Base-by-base conservation (phyloP, 2,113 vertebrate species). In the Coturnix japonica region DNA sequence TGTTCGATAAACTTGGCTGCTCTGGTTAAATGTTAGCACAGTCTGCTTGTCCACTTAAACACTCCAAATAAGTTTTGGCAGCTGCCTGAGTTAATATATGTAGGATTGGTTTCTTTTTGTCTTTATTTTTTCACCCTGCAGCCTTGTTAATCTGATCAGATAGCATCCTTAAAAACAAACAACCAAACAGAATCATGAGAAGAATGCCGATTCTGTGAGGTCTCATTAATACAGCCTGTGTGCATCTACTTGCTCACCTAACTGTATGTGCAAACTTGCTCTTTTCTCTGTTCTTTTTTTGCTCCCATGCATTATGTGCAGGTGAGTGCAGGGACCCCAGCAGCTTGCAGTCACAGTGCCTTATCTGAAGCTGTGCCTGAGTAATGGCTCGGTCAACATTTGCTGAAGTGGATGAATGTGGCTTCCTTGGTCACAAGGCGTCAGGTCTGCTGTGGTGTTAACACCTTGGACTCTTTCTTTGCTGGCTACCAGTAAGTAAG, bases 321-420 rank as follows among this genome's bases (percentile, higher is more conserved):
- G 75, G 37, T 21, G 67, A 73, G 81, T 64, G 67, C 61, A 66
- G 47, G 54, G 64, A 59, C 28, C 51, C 56, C 41, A 57, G 92
- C 20, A 15, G 31, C 23, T 51, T 85, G 18, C 30, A 79, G 46
- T 3, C 39, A 56, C 11, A 44, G 64, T 49, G 71, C 63, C 71
- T 87, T 93, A 70, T 49, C 84, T 77, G 64, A 57, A 90, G 56
- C 51, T 35, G 26, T 51, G 35, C 31, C 54, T 82, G 84, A 76
- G 43, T 87, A 86, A 90, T 77, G n/a, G 39, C 61, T 91, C 53
- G 85, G 81, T 92, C 83, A 79, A 3, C 46, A 39, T 90, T 90
- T 81, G 81, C 87, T 80, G 67, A 91, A 85, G 60, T 35, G 65
- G 46, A 63, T 90, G 54, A 47, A 63, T 87, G 83, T 63, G 73